A percentile compares a stretch with the other conserved stretches of the same genome.
These are phyloP conservation scores for Neosalanx taihuensis DNA, from an alignment of 2,797 vertebrate genomes.

Conservation along the genomic window DNA sequence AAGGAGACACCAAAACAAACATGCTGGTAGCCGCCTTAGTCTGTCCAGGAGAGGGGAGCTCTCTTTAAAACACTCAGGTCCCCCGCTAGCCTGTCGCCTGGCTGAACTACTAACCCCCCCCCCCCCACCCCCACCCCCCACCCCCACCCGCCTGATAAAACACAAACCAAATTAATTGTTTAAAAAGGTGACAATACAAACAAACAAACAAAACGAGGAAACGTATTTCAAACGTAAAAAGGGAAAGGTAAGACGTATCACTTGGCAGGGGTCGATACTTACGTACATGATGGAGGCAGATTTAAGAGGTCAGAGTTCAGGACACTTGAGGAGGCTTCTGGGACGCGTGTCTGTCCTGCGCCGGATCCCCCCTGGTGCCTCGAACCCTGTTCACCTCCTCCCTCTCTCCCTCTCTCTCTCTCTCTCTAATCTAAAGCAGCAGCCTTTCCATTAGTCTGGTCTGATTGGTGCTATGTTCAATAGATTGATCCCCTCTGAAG, in stretches of 20 bases:
- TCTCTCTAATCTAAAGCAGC: constrained; percentile 61
- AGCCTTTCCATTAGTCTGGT: constrained; percentile 30
- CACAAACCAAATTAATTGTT: constrained; percentile 54
- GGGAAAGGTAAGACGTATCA: constrained; percentile 47
- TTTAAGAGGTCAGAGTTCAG: constrained; percentile 76
- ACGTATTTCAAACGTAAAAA: constrained; percentile 54
- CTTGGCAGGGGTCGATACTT: constrained; percentile 86
- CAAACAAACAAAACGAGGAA: constrained; percentile 51
- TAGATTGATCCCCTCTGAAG: constrained; percentile 48
- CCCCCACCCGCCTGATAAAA: constrained; percentile 46
- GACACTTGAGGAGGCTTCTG: constrained; percentile 77
- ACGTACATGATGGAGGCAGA: constrained; percentile 88
- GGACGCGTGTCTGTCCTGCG: constrained; percentile 64
- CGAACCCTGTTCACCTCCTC: too few relatives aligned
- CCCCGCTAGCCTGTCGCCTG: constrained; percentile 78
- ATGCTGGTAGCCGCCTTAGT: constrained; percentile 60
- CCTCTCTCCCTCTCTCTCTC: constrained; percentile 13
- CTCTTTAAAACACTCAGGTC: constrained; percentile 76
- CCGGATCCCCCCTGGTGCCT: constrained; percentile 31
- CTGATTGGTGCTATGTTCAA: constrained; percentile 36
- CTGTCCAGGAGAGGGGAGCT: constrained; percentile 59
- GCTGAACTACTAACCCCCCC: constrained; percentile 59
- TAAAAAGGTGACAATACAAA: constrained; percentile 60
- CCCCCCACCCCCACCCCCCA: constrained; percentile 52
- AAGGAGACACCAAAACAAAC: constrained; percentile 63